Percentiles rank a stretch among this genome's conserved stretches.
phyloP scores from a whole-genome alignment of 2,113 vertebrate genomes.

The Pseudopipra pipra region DNA sequence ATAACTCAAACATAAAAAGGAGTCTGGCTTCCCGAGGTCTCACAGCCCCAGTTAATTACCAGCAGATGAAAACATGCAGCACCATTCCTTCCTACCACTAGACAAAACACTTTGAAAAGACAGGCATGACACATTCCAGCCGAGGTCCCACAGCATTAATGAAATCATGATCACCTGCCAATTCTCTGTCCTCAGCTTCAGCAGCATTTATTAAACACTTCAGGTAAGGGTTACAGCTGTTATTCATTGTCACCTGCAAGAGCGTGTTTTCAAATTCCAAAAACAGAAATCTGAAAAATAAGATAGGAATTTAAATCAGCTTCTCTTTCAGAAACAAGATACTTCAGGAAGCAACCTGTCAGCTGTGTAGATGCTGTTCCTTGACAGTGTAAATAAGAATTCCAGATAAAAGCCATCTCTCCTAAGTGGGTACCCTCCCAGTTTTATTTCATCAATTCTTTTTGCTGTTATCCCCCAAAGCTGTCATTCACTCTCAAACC shows the following conservation, averaged over 20 bases:
- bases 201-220: slow-evolving; percentile 71
- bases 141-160: background rate
- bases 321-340: background rate
- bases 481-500: background rate
- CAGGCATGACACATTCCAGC: background rate
- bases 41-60: background rate
- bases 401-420: background rate
- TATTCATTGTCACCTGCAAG: slow-evolving; percentile 59
- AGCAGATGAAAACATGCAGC: background rate
- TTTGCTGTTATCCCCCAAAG: slow-evolving; percentile 2
- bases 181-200: slow-evolving; percentile 34
- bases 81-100: background rate
- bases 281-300: slow-evolving; percentile 73
- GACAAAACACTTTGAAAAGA: background rate
- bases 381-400: background rate
- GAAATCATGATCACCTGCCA: slow-evolving; percentile 69
- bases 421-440: background rate
- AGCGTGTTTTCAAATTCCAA: slow-evolving; percentile 73
- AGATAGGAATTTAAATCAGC: slow-evolving; percentile 7
- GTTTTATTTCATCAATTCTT: background rate
- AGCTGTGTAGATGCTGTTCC: background rate
- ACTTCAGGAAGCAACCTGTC: background rate
- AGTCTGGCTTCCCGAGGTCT: background rate
- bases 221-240: slow-evolving; percentile 69
- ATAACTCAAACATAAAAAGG: background rate